Conservation (phyloP, 2,888 invertebrate genomes). For the Podabrus alpinus region DNA sequence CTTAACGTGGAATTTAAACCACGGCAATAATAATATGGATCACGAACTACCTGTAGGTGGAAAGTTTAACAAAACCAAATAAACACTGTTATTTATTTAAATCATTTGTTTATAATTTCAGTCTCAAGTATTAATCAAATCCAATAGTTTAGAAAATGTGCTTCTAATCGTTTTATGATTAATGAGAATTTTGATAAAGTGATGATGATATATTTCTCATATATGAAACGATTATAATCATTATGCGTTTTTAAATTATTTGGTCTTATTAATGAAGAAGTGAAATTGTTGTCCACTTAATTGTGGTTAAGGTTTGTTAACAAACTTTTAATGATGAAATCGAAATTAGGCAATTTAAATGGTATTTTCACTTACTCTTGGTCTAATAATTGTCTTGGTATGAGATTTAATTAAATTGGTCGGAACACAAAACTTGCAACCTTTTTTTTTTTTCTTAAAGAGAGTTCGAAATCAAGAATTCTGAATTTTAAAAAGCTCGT, state of each 20-base stretch:
- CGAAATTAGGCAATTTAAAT: conserved; percentile 6
- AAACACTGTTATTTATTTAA: too few species aligned
- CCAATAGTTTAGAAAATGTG: not conserved
- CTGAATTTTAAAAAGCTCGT: not conserved
- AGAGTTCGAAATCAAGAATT: not conserved
- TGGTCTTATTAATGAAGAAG: not conserved
- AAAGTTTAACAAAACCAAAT: too few species aligned
- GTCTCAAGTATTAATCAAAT: not conserved
- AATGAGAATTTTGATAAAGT: too few species aligned
- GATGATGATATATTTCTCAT: too few species aligned
- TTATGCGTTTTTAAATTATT: not conserved
- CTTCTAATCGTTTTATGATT: too few species aligned
- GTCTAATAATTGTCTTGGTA: conserved; percentile 2
- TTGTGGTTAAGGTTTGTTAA: not conserved
- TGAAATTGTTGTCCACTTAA: not conserved
- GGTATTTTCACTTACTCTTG: not conserved
- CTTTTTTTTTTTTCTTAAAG: not conserved
- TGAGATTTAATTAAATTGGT: not conserved
- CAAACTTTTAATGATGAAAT: not conserved
- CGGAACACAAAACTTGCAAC: not conserved
- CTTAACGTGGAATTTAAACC: too few species aligned
- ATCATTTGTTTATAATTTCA: too few species aligned
- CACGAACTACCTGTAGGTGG: too few species aligned
- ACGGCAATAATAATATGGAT: too few species aligned
- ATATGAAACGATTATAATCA: too few species aligned